Conservation (phyloP, 1,140 invertebrate genomes). For the Epicauta chinensis region DNA sequence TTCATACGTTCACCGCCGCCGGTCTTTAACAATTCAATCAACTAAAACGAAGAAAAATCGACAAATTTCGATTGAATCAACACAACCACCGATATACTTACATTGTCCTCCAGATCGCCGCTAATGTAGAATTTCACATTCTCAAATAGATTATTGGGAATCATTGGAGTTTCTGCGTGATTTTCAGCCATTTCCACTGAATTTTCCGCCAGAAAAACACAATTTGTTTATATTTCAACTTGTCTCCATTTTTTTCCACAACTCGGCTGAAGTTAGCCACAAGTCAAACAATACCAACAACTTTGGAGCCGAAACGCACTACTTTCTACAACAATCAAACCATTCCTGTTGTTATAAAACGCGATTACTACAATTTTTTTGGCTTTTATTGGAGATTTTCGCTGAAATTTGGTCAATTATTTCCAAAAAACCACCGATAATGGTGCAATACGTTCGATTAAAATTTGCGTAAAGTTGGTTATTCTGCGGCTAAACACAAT, state of each 20-base stretch:
- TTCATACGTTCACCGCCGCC: constrained; percentile 77
- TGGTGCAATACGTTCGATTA: too few relatives aligned
- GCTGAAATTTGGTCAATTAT: too few relatives aligned
- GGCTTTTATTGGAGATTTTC: too few relatives aligned
- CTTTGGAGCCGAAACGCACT: background rate
- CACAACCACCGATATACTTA: constrained; percentile 39
- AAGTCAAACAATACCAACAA: background rate
- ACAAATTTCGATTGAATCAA: constrained; percentile 7
- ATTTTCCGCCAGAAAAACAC: background rate
- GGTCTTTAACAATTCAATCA: constrained; percentile 66
- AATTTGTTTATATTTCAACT: background rate
- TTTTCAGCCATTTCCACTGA: constrained; percentile 27
- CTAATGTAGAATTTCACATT: constrained; percentile 66
- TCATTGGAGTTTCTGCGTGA: constrained; percentile 24
- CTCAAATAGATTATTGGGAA: constrained; percentile 46
- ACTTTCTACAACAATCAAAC: too few relatives aligned
- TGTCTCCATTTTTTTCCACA: background rate
- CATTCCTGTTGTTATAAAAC: too few relatives aligned
- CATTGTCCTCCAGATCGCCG: constrained; percentile 61
- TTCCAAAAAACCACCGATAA: too few relatives aligned
- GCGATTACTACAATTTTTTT: too few relatives aligned
- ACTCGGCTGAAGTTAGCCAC: too few relatives aligned
- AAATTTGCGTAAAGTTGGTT: too few relatives aligned
- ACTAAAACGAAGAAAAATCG: constrained; percentile 57
- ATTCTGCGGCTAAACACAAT: too few relatives aligned